Evolutionary conservation across 2,888 invertebrate genomes (phyloP).

Genomic region (Cheiracanthium punctorium): DNA sequence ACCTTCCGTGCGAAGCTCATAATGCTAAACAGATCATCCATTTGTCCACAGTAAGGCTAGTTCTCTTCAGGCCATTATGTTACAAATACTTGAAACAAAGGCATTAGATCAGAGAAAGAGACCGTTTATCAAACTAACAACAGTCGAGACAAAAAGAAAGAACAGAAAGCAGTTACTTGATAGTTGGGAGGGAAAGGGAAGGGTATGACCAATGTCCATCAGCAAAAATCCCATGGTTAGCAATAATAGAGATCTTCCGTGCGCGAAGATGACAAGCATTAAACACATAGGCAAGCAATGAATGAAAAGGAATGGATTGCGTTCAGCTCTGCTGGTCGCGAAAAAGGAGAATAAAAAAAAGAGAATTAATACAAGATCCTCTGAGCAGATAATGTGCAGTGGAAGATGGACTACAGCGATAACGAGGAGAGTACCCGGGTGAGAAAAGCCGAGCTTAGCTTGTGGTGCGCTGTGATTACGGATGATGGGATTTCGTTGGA

Average conservation of each 20-base stretch:
- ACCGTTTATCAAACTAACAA: too few relatives aligned
- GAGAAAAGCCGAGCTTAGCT: neutral
- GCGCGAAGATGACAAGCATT: neutral
- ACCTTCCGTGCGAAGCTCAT: neutral
- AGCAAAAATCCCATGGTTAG: neutral
- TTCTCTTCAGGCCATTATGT: too few relatives aligned
- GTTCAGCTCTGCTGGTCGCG: neutral
- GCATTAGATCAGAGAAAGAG: too few relatives aligned
- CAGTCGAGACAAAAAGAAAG: too few relatives aligned
- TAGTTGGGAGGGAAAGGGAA: too few relatives aligned
- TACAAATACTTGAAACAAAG: too few relatives aligned
- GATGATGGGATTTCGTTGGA: neutral
- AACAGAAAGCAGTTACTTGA: too few relatives aligned
- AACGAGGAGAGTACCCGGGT: neutral
- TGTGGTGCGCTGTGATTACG: neutral
- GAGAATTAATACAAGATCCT: constrained; percentile 7
- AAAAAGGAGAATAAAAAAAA: neutral
- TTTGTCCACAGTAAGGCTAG: too few relatives aligned
- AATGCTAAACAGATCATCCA: too few relatives aligned
- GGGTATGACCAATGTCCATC: neutral
- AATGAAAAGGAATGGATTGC: neutral
- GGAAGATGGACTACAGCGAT: neutral
- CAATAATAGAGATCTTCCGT: neutral
- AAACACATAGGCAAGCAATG: neutral
- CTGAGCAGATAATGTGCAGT: neutral